A percentile compares a stretch with the other conserved stretches of the same genome.
These are phyloP conservation scores for Anthopleura xanthogrammica DNA, from an alignment of 92 coral and sea anemone species.

Conservation along the genomic window DNA sequence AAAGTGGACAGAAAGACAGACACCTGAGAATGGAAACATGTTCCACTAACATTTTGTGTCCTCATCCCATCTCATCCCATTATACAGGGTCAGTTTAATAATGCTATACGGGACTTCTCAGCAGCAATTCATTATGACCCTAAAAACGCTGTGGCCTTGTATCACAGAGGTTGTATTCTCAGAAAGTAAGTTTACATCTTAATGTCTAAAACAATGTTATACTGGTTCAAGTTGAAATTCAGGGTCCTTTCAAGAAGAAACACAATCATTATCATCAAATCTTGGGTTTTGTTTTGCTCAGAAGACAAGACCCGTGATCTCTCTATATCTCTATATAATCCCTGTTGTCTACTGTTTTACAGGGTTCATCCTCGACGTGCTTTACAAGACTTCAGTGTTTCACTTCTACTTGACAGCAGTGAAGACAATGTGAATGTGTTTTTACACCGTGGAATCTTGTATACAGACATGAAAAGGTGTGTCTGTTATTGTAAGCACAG, in stretches of 20 bases:
- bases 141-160: constrained; percentile 79
- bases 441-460: constrained; percentile 90
- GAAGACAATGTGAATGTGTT: constrained; percentile 73
- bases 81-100: constrained; percentile 66
- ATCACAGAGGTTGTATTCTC: constrained; percentile 85
- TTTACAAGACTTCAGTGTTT: constrained; percentile 92
- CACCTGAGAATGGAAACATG: not conserved
- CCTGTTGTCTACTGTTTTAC: not conserved
- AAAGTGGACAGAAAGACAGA: constrained; percentile 4
- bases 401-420: constrained; percentile 77
- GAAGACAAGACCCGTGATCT: too few species aligned
- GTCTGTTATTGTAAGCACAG: too few species aligned
- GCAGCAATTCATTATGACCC: constrained; percentile 94
- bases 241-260: too few species aligned
- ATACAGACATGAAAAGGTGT: constrained; percentile 93
- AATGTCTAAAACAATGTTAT: not conserved
- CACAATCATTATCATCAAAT: too few species aligned
- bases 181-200: constrained; percentile 69
- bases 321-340: not conserved
- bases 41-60: not conserved
- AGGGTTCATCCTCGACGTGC: constrained; percentile 90
- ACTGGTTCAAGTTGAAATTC: too few species aligned
- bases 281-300: too few species aligned
- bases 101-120: constrained; percentile 77
- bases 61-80: not conserved